phyloP scores from a whole-genome alignment of 2,113 vertebrate species.

The Thamnophis sirtalis region DNA sequence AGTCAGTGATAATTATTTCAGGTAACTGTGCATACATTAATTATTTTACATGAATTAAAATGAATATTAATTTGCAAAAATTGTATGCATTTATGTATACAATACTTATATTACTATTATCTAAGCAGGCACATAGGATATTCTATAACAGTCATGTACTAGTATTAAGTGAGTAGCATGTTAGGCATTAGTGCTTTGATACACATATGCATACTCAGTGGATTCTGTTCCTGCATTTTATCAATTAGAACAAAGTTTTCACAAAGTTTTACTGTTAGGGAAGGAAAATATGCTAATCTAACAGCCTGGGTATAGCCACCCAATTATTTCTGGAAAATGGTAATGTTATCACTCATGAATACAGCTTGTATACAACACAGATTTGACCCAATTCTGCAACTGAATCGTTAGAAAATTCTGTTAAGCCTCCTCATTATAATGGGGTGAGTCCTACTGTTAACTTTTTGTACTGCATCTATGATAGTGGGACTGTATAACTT shows the following conservation, averaged over 20 bases:
- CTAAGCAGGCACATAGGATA: conserved; percentile 18
- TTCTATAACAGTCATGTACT: conserved; percentile 35
- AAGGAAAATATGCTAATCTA: not conserved
- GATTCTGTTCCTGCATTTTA: conserved; percentile 35
- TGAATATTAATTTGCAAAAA: conserved; percentile 46
- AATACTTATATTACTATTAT: conserved; percentile 9
- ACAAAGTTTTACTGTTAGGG: not conserved
- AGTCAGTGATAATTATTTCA: not conserved
- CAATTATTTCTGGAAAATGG: conserved; percentile 34
- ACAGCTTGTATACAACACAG: conserved; percentile 29
- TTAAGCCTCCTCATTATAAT: conserved; percentile 29
- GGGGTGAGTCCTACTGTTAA: not conserved
- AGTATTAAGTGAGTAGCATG: conserved; percentile 59
- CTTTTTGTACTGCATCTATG: not conserved
- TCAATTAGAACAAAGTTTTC: conserved; percentile 38
- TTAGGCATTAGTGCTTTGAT: conserved; percentile 59
- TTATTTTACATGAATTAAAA: conserved; percentile 49
- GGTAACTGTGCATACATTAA: not conserved
- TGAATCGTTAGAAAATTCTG: conserved; percentile 28
- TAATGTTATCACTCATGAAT: conserved; percentile 26
- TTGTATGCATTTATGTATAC: conserved; percentile 21
- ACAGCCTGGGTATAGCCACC: conserved; percentile 28
- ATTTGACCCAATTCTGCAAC: conserved; percentile 41
- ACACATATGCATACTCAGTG: conserved; percentile 34
- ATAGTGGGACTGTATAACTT: not conserved